Evolutionary conservation across 2,113 vertebrate genomes (phyloP).

Genomic region (Dermatemys mawii): DNA sequence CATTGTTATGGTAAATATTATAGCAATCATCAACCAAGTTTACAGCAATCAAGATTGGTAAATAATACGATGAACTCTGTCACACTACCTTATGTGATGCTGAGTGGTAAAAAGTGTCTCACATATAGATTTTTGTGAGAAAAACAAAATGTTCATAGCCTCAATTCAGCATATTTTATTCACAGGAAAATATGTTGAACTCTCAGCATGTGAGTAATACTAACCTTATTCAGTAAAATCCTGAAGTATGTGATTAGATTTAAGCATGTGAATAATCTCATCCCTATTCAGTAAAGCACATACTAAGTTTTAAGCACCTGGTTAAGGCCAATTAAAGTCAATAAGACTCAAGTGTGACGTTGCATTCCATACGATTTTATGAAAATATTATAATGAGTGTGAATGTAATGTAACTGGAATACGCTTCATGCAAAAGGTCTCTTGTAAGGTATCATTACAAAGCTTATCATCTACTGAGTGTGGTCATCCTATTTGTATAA

Average conservation of each 20-base stretch:
- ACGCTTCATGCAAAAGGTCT: no score
- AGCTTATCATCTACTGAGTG: no score
- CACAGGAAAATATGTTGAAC: neutral
- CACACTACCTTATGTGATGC: neutral
- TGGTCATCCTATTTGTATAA: no score
- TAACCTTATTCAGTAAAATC: neutral
- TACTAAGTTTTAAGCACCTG: rapidly evolving
- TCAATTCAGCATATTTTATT: neutral
- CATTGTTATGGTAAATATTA: neutral
- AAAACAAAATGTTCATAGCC: neutral
- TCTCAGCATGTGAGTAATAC: neutral
- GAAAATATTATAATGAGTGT: no score
- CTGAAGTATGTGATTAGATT: neutral
- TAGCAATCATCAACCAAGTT: neutral
- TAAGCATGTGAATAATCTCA: neutral
- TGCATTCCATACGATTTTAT: no score
- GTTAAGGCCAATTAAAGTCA: neutral
- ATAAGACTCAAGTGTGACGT: neutral
- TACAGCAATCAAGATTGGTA: neutral
- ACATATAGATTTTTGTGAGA: neutral
- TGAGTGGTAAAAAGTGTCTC: neutral
- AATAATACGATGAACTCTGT: neutral
- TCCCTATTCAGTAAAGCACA: neutral
- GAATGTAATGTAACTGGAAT: no score
- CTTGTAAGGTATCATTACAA: no score